These are phyloP conservation scores for Solenodon paradoxus DNA, from an alignment of 2,113 vertebrate genomes.

Conservation along the genomic window DNA sequence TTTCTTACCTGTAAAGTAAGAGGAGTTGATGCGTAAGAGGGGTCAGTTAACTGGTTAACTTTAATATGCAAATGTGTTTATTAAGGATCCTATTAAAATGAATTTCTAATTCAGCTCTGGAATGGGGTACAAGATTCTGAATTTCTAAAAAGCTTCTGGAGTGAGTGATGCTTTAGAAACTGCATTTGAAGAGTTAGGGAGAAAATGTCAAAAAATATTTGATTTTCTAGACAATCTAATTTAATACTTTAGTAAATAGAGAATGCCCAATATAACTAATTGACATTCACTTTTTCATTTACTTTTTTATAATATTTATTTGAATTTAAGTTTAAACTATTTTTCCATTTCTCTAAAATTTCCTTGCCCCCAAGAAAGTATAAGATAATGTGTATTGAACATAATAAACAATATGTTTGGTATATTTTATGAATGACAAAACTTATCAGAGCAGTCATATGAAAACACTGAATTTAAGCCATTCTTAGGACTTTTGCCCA, in stretches of 20 bases:
- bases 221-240: not conserved
- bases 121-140: not conserved
- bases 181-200: not conserved
- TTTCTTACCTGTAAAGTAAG: not conserved
- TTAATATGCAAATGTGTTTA: not conserved
- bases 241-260: not conserved
- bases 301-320: not conserved
- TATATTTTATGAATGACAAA: not conserved
- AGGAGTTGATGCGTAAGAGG: not conserved
- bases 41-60: not conserved
- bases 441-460: not conserved
- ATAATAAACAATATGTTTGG: not conserved
- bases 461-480: not conserved
- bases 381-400: not conserved
- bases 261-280: not conserved
- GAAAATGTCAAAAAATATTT: not conserved
- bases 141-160: not conserved
- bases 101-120: not conserved
- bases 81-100: not conserved
- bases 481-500: not conserved
- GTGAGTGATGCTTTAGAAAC: not conserved
- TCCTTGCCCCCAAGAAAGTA: not conserved
- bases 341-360: not conserved
- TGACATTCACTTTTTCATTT: not conserved
- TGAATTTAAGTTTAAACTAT: not conserved